Evolutionary conservation across 2,888 invertebrate species (phyloP), one percentile per base, ranked within the genome.

Genomic region (Cordylochernes scorpioides): DNA sequence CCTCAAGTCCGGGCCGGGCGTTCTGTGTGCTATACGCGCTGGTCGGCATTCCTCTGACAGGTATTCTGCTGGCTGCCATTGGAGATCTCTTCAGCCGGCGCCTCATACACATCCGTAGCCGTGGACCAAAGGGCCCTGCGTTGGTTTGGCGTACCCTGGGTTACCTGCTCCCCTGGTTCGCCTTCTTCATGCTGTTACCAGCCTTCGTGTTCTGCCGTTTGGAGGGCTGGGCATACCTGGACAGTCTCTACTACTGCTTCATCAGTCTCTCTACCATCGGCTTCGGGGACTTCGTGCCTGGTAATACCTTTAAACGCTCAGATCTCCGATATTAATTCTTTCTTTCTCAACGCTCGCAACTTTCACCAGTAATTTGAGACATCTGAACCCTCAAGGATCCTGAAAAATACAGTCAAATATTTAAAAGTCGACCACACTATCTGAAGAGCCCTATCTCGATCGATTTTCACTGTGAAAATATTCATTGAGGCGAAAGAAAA

Each of bases 271-370:
- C 49, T 12, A 51, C 50, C 3, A 82, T 84, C 39, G 82, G 82
- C 21, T 84, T 82, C 51, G 84, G 84, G n/a, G 84, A 84, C 52
- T 67, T 67, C 47, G 80, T 84, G 17, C 78, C 82, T 52, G 74
- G 75, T 73, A 55, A 45, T 43, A 29, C 4, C 8, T 5, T 8
- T 9, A 14, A 14, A 25, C 16, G 24, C 27, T n/a, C 15, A 9
- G 18, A n/a, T 27, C 27, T 25, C 21, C 30, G 14, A 12, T n/a
- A n/a, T n/a, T n/a, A n/a, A n/a, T n/a, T n/a, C n/a, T n/a, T n/a
- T n/a, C n/a, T n/a, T n/a, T n/a, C n/a, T n/a, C n/a, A n/a, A n/a
- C n/a, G n/a, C n/a, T n/a, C n/a, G n/a, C n/a, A n/a, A n/a, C n/a
- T n/a, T n/a, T n/a, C n/a, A n/a, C n/a, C n/a, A n/a, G n/a, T n/a